Evolutionary conservation across 1,140 invertebrate genomes (phyloP), one percentile per base, ranked within the genome.

Genomic region (Drosophila ironensis): DNA sequence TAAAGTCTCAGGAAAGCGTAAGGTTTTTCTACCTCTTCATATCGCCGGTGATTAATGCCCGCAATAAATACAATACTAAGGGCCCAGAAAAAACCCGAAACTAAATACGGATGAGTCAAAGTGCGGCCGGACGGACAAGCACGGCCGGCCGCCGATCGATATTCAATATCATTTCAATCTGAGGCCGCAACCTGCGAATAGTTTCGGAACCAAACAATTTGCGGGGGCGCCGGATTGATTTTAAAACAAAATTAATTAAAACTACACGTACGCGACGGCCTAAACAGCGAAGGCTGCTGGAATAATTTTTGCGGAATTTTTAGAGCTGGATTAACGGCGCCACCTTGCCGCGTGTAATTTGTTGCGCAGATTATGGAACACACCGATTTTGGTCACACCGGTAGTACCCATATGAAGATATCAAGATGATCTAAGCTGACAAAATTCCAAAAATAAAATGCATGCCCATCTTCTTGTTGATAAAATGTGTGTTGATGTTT

Each of bases 241-340:
- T 63, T 30, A 48, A 64, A 33, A 33, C 6, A 5, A 84, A 84
- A 78, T 84, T 84, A 84, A 84, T 86, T 84, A 78, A 78, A 82
- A 84, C 61, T 76, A 82, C 78, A 73, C 73, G 70, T 86, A 84
- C 78, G 66, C 61, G 71, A n/a, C n/a, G n/a, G 46, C 16, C 25
- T 3, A 28, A 16, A 19, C 6, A 22, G 20, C 61, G 76, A 67
- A 81, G 76, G 76, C 60, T 71, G 52, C 44, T 52, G 47, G 25
- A 16, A 30, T 63, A 48, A 42, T 61, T 67, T 73, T 64, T 52
- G 54, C 46, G 60, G 17, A 25, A 27, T 53, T 53, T 64, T 57
- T 33, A 72, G 69, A 77, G 71, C 57, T 68, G 63, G 42, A 61
- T 42, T 77, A 77, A 71, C 53, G 74, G 52, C 72, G 74, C 47